A percentile compares a stretch with the other conserved stretches of the same genome.
Evolutionary conservation across 2,113 vertebrate species (phyloP).

Genomic region (Lagopus leucura): DNA sequence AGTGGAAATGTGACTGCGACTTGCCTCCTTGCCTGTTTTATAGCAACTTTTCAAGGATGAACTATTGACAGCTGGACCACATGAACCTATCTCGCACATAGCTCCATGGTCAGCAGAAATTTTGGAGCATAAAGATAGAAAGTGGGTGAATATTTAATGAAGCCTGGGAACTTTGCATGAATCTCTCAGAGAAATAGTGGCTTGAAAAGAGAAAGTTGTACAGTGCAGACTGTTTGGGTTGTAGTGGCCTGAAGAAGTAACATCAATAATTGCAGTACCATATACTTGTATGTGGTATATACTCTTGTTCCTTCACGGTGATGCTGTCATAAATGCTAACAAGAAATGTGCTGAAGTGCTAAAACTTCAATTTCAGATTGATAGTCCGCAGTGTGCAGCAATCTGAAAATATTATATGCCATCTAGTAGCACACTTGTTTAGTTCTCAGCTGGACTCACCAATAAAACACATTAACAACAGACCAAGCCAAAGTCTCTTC

Average conservation of each 20-base stretch:
- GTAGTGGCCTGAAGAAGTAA: background rate
- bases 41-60: slow-evolving; percentile 3
- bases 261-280: background rate
- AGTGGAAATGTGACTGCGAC: background rate
- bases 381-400: background rate
- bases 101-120: background rate
- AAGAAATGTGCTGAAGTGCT: background rate
- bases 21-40: background rate
- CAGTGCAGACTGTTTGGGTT: background rate
- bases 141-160: background rate
- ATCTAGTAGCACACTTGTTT: background rate
- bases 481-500: background rate
- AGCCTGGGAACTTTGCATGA: background rate
- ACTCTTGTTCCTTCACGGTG: background rate
- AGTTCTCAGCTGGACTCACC: background rate
- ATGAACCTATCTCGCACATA: background rate
- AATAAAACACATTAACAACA: background rate
- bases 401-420: background rate
- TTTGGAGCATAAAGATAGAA: background rate
- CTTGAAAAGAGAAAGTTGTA: background rate
- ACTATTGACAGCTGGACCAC: background rate
- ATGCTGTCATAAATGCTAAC: background rate
- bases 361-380: background rate
- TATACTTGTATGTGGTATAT: background rate
- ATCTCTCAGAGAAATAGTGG: background rate